Evolutionary conservation across 2,113 vertebrate genomes (phyloP).

Genomic region (Eulacestoma nigropectus): DNA sequence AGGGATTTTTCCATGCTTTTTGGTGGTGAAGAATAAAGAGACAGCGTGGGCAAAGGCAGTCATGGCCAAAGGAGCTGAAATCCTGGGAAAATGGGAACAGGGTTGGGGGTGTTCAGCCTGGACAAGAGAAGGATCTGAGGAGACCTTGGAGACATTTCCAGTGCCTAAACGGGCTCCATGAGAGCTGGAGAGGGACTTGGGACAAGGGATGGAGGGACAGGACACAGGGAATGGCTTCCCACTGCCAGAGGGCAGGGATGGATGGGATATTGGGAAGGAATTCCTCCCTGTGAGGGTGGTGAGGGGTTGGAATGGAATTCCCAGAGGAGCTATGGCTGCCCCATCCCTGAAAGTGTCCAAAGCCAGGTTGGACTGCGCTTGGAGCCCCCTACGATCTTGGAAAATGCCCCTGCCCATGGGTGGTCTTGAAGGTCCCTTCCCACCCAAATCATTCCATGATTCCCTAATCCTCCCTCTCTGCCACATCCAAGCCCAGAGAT

Average conservation of each 20-base stretch:
- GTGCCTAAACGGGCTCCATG: neutral
- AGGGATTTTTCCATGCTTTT: rapidly evolving
- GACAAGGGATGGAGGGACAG: neutral
- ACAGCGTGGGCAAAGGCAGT: rapidly evolving
- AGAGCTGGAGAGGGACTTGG: neutral
- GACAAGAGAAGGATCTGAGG: neutral
- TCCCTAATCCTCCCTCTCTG: neutral
- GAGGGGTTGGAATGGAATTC: neutral
- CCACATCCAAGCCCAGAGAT: neutral
- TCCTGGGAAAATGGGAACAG: neutral
- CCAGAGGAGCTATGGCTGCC: neutral
- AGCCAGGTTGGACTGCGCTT: rapidly evolving
- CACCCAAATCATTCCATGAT: neutral
- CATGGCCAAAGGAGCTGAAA: rapidly evolving
- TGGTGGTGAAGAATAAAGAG: neutral
- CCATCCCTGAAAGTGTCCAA: neutral
- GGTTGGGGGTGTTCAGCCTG: neutral
- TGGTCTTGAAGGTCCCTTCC: neutral
- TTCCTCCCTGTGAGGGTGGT: rapidly evolving
- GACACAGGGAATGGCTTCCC: neutral
- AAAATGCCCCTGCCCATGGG: neutral
- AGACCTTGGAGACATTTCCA: rapidly evolving
- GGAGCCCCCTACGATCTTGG: rapidly evolving
- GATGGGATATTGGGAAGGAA: neutral
- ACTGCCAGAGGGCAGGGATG: neutral